Conservation (phyloP, 2,888 invertebrate species). For the Chaetogeoica ovagalla region DNA sequence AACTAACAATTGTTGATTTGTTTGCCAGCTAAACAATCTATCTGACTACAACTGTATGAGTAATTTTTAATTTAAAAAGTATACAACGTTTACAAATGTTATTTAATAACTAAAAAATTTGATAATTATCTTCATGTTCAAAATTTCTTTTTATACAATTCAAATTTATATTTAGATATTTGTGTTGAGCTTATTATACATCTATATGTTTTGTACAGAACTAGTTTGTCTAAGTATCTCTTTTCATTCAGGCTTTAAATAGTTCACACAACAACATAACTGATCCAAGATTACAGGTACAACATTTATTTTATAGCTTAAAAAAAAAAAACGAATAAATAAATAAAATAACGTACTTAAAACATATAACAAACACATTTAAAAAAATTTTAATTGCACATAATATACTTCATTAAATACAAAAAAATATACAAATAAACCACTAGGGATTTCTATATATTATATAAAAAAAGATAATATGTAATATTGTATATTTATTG, state of each 20-base stretch:
- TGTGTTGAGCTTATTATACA: too few species aligned
- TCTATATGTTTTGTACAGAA: too few species aligned
- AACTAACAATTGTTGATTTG: too few species aligned
- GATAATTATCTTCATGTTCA: too few species aligned
- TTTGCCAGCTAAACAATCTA: too few species aligned
- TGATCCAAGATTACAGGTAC: neutral
- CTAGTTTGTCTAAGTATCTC: neutral
- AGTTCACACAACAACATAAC: neutral
- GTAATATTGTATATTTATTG: neutral
- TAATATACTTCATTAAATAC: conserved; percentile 10
- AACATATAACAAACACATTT: conserved; percentile 14
- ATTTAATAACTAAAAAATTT: too few species aligned
- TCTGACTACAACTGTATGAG: too few species aligned
- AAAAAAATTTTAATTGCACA: conserved; percentile 20
- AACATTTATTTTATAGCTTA: neutral
- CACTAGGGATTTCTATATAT: neutral
- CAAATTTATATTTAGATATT: neutral
- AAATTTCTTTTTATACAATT: neutral
- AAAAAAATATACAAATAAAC: neutral
- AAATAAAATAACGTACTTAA: conserved; percentile 11
- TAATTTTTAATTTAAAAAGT: too few species aligned
- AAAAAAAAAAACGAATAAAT: neutral
- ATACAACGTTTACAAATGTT: too few species aligned
- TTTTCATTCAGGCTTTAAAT: neutral
- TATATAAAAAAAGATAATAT: neutral